A percentile compares a stretch with the other conserved stretches of the same genome.
Conservation (phyloP, 2,113 vertebrate genomes). For the Zapornia atra region DNA sequence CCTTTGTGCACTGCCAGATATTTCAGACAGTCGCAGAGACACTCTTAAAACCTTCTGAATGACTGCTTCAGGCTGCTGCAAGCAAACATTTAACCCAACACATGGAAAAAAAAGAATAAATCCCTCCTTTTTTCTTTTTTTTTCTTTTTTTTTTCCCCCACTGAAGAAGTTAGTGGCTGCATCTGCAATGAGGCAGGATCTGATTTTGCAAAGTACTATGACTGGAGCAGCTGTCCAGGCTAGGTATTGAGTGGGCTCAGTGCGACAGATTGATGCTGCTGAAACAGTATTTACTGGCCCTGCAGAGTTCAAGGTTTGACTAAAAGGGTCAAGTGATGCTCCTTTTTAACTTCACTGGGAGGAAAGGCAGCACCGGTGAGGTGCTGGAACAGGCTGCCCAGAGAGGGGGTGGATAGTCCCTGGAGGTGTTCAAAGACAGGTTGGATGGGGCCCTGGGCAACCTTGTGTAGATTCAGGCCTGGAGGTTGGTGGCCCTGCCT, state of each 20-base stretch:
- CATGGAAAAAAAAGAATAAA: not conserved
- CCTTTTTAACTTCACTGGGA: not conserved
- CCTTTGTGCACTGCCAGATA: constrained; percentile 41
- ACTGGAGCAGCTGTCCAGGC: not conserved
- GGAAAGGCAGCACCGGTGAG: not conserved
- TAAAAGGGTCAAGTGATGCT: not conserved
- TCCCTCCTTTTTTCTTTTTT: not conserved
- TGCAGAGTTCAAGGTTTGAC: not conserved
- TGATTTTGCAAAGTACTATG: not conserved
- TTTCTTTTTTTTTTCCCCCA: not conserved
- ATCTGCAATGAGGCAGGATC: not conserved
- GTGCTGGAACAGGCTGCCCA: no score
- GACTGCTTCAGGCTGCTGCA: constrained; percentile 22
- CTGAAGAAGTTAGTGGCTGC: constrained; percentile 1
- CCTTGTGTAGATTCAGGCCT: no score
- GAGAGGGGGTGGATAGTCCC: no score
- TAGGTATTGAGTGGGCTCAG: not conserved
- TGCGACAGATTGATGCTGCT: not conserved
- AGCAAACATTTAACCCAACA: not conserved
- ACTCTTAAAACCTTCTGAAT: constrained; percentile 44
- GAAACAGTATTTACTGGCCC: not conserved
- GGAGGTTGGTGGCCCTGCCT: no score
- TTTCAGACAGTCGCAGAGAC: constrained; percentile 44
- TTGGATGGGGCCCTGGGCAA: no score
- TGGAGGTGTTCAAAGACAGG: no score